Conservation (phyloP, 2,113 vertebrate species). For the Bothrops jararaca region DNA sequence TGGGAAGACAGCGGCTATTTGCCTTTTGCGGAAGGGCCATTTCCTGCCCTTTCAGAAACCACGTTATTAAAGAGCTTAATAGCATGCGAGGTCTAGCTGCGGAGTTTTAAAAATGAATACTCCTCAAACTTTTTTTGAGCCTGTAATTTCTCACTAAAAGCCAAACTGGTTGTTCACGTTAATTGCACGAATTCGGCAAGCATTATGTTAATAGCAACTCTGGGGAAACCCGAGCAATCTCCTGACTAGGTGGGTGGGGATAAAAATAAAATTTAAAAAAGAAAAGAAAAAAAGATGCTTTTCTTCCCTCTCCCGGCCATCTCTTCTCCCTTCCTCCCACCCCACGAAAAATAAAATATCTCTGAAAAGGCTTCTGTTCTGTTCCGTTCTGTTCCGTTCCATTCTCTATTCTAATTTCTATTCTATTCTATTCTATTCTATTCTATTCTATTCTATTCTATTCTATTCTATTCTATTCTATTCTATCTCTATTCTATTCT, state of each 20-base stretch:
- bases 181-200: neutral
- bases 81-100: neutral
- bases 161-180: neutral
- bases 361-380: neutral
- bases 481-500: too few species aligned
- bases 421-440: too few species aligned
- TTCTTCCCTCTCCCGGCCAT: neutral
- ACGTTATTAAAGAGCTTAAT: neutral
- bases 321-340: neutral
- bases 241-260: neutral
- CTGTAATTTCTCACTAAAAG: neutral
- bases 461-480: too few species aligned
- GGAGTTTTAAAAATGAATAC: neutral
- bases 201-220: neutral
- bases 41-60: conserved; percentile 6
- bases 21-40: neutral
- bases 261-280: neutral
- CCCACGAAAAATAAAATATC: neutral
- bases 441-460: too few species aligned
- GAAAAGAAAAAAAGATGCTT: neutral
- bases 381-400: too few species aligned
- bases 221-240: neutral
- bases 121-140: neutral
- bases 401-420: too few species aligned
- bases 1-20: conserved; percentile 2